A percentile compares a stretch with the other conserved stretches of the same genome.
Evolutionary conservation across 1,140 invertebrate genomes (phyloP).

Genomic region (Panagrolaimus sp.): DNA sequence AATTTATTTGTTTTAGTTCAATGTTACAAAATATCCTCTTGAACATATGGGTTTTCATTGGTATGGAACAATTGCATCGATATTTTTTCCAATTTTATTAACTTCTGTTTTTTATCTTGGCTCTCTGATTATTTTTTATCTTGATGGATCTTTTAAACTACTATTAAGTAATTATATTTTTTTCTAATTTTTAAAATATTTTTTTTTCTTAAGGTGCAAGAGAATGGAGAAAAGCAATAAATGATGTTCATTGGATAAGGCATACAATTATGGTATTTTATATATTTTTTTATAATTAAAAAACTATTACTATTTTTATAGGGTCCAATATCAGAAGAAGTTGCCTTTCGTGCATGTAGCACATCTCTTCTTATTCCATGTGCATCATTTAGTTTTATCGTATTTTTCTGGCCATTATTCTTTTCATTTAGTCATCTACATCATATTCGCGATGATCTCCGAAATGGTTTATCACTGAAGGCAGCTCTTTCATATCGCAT

Average conservation of each 20-base stretch:
- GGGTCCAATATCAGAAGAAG: conserved; percentile 2
- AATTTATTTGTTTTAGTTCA: too few relatives aligned
- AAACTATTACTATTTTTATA: not conserved
- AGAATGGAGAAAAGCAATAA: not conserved
- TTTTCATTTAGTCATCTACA: not conserved
- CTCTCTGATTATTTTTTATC: not conserved
- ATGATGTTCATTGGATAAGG: not conserved
- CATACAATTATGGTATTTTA: conserved; percentile 4
- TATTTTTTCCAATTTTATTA: not conserved
- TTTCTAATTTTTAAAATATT: not conserved
- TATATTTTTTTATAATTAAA: not conserved
- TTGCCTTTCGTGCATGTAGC: conserved; percentile 8
- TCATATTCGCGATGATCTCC: not conserved
- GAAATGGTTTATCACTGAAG: not conserved
- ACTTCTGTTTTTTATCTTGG: conserved; percentile 6
- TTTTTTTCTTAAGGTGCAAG: not conserved
- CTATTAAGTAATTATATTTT: not conserved
- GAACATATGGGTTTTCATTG: conserved; percentile 2
- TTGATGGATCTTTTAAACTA: not conserved
- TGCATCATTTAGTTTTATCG: not conserved
- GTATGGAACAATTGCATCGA: conserved; percentile 3
- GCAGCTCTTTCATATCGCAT: conserved; percentile 3
- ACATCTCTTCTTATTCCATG: not conserved
- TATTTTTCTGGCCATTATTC: not conserved
- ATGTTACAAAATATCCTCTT: not conserved